Evolutionary conservation across 2,888 invertebrate genomes (phyloP), one percentile per base, ranked within the genome.

Genomic region (Napeogenes sylphis): DNA sequence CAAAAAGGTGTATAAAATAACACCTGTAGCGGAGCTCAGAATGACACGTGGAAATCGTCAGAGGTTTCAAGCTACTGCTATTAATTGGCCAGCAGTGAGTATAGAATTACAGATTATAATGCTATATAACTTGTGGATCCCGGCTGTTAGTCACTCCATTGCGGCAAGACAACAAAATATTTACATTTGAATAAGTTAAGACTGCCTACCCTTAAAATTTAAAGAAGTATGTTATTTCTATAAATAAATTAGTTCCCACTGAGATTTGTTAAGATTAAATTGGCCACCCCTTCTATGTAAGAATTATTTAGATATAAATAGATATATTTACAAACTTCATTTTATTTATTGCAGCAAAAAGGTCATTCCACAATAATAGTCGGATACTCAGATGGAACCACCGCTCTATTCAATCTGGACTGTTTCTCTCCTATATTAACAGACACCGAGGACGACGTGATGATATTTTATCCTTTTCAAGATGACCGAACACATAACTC

Each of bases 361-460:
- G 91, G 87, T 0, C 92, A 93, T 71, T 82, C 83, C 8, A 81
- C 86, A 45, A 80, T 95, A 55, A 91, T 92, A n/a, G 94, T 93
- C 2, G 94, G 94, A 2, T 95, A 94, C 74, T 88, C 93, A 0
- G 93, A 94, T 75, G 95, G 95, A 0, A 86, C 92, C 42, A 90
- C 93, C 2, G 94, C 92, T 4, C 77, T 93, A n/a, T 95, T 92
- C 86, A 91, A 95, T 76, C 72, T 95, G 21, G 79, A 76, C 0
- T 84, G 83, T 2, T 80, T 86, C 14, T 93, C 93, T 0, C 86
- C 91, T 1, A 72, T 94, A 10, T 74, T 94, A 55, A 81, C 74
- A 56, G 79, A 73, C 4, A 78, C 77, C 55, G 79, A 85, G 63
- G 78, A 84, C 42, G 87, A 82, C 4, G 76, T 90, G 2, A 79